Evolutionary conservation across 2,797 vertebrate genomes (phyloP), one percentile per base, ranked within the genome.

Genomic region (Onychomys leucogaster): DNA sequence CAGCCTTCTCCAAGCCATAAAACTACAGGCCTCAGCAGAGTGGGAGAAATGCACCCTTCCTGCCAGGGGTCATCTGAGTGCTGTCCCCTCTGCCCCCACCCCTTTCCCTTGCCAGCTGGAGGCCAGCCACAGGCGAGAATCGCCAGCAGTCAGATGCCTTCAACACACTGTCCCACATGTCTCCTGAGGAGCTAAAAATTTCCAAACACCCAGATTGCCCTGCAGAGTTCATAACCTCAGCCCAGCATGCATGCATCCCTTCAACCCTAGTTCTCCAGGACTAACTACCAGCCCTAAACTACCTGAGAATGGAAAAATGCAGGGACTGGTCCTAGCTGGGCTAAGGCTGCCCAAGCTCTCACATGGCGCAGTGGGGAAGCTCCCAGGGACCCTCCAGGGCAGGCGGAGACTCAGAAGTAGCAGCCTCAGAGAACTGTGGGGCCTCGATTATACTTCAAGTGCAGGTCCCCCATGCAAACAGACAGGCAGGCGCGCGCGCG

Each of bases 11-110:
- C 2, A 19, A 63, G 57, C 43, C 88, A 43, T 61, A 59, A 97
- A 97, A 96, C 89, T 88, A 86, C 73, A 96, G 92, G 96, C 95
- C 98, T 96, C 88, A 87, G 96, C 96, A 92, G 75, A 41, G 80
- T 63, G 14, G 65, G 32, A 96, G 88, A 76, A 91, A 57, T 69
- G 41, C 67, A 63, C 92, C 85, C 89, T 90, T 90, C 96, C 86
- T 89, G 95, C 96, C 96, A 85, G 84, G 65, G 67, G 78, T 82
- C 96, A 85, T 89, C 96, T 87, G 93, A 92, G 55, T 90, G 41
- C 90, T 87, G 65, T n/a, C 83, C 90, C 93, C 90, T 89, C 41
- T 32, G 85, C 84, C 96, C 92, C 89, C 65, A 29, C 23, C 91
- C 94, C 82, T 61, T 32, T 52, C 43, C 88, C 5, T 32, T 0